Conservation (phyloP, 2,113 vertebrate genomes). For the Rhinoptilus africanus region DNA sequence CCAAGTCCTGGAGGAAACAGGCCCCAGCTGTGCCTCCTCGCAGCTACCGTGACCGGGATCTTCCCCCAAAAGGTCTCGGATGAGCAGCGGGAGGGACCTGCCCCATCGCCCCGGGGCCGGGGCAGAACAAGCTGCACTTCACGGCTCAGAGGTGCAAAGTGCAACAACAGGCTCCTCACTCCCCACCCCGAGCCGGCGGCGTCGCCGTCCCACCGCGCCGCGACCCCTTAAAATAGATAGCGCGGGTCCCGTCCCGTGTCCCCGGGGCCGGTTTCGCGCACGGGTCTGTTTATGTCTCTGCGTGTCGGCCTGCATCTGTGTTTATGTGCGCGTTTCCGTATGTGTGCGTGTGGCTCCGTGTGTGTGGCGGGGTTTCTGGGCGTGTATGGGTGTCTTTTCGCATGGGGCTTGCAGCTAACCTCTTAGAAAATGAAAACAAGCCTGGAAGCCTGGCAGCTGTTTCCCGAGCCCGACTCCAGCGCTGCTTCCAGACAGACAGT, state of each 20-base stretch:
- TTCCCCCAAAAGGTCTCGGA: neutral
- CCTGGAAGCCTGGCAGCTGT: constrained; percentile 37
- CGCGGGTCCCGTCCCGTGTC: neutral
- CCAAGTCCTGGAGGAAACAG: constrained; percentile 13
- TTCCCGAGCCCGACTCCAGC: neutral
- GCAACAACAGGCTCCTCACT: rapidly evolving
- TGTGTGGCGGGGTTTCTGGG: constrained; percentile 11
- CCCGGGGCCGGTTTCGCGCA: neutral
- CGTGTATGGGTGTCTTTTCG: neutral
- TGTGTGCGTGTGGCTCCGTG: constrained; percentile 25
- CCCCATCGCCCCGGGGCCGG: rapidly evolving
- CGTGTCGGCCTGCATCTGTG: constrained; percentile 8
- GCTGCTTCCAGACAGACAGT: constrained; percentile 6
- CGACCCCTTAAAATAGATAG: rapidly evolving
- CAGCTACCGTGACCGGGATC: neutral
- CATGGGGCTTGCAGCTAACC: neutral
- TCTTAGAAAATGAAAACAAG: constrained; percentile 45
- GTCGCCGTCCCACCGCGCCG: rapidly evolving
- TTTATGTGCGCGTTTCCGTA: constrained; percentile 4
- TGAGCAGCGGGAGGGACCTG: neutral
- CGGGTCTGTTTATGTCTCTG: constrained; percentile 7
- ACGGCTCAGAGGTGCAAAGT: rapidly evolving
- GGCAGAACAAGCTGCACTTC: neutral
- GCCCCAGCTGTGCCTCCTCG: constrained; percentile 28
- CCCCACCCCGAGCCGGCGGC: rapidly evolving